A percentile compares a stretch with the other conserved stretches of the same genome.
Conservation (phyloP, 2,113 vertebrate species). For the Ctenodactylus gundi region DNA sequence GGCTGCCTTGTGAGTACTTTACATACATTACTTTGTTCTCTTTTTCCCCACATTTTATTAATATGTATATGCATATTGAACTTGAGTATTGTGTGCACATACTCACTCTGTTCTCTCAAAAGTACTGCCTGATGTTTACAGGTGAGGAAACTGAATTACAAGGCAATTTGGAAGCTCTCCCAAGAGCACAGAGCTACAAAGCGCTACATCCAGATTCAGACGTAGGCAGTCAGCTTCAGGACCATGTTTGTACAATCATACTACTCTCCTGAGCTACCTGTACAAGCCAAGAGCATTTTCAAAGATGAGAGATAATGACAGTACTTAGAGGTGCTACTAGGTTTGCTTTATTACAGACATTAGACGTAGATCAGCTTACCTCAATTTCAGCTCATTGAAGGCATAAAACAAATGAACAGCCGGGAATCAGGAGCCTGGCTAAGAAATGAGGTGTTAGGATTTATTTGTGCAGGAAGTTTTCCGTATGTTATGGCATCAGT, state of each 20-base stretch:
- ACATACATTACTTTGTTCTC: not conserved
- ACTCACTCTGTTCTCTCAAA: not conserved
- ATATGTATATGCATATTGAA: no score
- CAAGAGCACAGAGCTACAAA: not conserved
- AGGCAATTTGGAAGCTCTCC: not conserved
- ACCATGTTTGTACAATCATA: no score
- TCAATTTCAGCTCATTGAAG: not conserved
- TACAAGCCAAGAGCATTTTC: not conserved
- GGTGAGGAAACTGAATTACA: constrained; percentile 1
- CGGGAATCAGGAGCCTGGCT: not conserved
- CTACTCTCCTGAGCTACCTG: not conserved
- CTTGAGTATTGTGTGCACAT: no score
- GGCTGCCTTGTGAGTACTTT: not conserved
- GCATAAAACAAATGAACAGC: not conserved
- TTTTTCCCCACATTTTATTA: no score
- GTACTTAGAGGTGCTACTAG: not conserved
- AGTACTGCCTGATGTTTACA: not conserved
- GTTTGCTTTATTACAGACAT: not conserved
- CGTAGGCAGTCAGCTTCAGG: not conserved
- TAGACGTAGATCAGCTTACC: not conserved
- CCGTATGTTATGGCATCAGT: not conserved
- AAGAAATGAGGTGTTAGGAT: not conserved
- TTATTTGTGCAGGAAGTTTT: not conserved
- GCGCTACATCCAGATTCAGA: not conserved
- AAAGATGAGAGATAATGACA: not conserved